These are phyloP conservation scores for Tapirus terrestris DNA, from an alignment of 2,113 vertebrate genomes.

Conservation along the genomic window DNA sequence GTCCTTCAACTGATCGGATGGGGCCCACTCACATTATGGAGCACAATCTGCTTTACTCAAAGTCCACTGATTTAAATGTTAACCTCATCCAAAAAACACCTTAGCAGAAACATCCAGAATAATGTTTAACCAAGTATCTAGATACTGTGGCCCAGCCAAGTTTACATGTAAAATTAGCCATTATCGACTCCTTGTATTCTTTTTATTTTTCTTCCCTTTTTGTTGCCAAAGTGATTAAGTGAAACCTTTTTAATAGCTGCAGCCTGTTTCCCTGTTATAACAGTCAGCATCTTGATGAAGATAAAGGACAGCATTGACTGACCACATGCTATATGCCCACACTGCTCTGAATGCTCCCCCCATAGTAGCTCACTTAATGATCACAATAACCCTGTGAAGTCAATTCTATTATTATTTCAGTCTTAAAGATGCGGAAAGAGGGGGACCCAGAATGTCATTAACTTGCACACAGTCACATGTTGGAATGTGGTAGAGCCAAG, in stretches of 20 bases:
- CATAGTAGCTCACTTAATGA: not conserved
- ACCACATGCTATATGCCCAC: accelerated
- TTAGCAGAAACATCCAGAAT: not conserved
- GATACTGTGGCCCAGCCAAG: not conserved
- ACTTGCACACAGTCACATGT: not conserved
- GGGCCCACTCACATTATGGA: not conserved
- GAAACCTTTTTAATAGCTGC: not conserved
- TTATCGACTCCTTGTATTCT: not conserved
- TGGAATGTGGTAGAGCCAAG: not conserved
- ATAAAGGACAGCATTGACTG: not conserved
- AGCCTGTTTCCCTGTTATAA: not conserved
- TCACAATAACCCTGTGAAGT: not conserved
- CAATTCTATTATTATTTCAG: not conserved
- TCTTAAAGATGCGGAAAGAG: not conserved
- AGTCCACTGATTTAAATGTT: not conserved
- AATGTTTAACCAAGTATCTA: not conserved
- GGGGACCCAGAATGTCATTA: not conserved
- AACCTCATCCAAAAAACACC: not conserved
- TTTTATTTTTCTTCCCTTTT: not conserved
- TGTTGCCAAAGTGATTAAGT: not conserved
- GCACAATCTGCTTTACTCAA: not conserved
- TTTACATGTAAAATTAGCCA: not conserved
- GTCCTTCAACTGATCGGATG: not conserved
- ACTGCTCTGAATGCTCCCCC: not conserved
- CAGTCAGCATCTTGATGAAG: not conserved